Percentiles rank a stretch among this genome's conserved stretches.
These are phyloP conservation scores for Macrophya alboannulata DNA, from an alignment of 2,888 invertebrate species.

Conservation along the genomic window DNA sequence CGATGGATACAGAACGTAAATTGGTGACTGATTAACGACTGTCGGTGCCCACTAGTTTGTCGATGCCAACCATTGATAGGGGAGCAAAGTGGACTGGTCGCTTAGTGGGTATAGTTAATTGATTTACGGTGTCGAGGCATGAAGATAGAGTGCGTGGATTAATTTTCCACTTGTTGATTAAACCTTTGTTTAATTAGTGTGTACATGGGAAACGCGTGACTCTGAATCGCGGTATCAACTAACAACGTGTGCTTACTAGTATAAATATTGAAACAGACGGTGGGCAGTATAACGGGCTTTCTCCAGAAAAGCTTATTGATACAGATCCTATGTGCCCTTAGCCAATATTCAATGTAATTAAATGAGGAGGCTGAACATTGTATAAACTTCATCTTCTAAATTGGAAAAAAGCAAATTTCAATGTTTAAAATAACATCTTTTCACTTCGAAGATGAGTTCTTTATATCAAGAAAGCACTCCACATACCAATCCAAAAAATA, in stretches of 20 bases:
- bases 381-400: not conserved
- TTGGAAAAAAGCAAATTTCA: no score
- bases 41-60: not conserved
- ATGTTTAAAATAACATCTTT: not conserved
- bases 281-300: not conserved
- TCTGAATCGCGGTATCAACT: conserved; percentile 15
- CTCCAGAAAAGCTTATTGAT: not conserved
- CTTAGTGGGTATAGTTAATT: conserved; percentile 32
- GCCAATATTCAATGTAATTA: not conserved
- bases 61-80: conserved; percentile 36
- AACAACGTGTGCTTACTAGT: not conserved
- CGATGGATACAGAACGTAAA: no score
- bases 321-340: not conserved
- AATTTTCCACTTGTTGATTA: conserved; percentile 58
- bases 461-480: not conserved
- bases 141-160: conserved; percentile 32
- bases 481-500: not conserved
- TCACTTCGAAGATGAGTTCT: not conserved
- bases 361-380: not conserved
- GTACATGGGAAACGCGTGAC: conserved; percentile 58
- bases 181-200: conserved; percentile 65
- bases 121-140: conserved; percentile 36
- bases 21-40: conserved; percentile 19
- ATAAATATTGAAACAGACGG: not conserved
- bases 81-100: conserved; percentile 8